phyloP scores from a whole-genome alignment of 1,140 invertebrate species.

The Dendrolimus kikuchii region DNA sequence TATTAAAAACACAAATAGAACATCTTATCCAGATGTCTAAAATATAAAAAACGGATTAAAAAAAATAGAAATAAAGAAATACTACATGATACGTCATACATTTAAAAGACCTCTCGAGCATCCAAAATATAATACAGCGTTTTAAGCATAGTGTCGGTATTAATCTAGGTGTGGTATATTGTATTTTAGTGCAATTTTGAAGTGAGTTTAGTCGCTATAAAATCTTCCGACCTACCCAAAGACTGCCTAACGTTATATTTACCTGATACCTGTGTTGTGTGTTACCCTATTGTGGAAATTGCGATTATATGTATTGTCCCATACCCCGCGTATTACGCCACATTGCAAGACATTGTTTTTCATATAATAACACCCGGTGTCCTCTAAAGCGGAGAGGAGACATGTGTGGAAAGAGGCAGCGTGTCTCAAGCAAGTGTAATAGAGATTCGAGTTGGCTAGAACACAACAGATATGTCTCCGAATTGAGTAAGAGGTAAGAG shows the following conservation, averaged over 20 bases:
- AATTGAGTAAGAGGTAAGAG: too few relatives aligned
- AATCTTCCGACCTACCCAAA: slow-evolving; percentile 73
- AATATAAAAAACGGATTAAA: too few relatives aligned
- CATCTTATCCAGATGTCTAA: too few relatives aligned
- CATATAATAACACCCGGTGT: too few relatives aligned
- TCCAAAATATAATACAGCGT: slow-evolving; percentile 11
- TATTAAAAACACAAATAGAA: too few relatives aligned
- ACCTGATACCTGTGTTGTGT: slow-evolving; percentile 58
- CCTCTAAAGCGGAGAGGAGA: too few relatives aligned
- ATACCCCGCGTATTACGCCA: slow-evolving; percentile 34
- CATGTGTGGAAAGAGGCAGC: not conserved
- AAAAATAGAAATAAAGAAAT: too few relatives aligned
- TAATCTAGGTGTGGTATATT: slow-evolving; percentile 36
- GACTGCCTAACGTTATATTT: slow-evolving; percentile 67
- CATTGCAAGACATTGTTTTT: slow-evolving; percentile 37
- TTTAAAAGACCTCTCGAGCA: not conserved
- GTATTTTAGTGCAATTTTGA: slow-evolving; percentile 44
- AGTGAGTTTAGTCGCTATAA: slow-evolving; percentile 54
- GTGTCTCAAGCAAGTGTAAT: not conserved
- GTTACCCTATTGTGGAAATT: slow-evolving; percentile 46
- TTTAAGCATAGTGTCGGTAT: slow-evolving; percentile 33
- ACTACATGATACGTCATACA: too few relatives aligned
- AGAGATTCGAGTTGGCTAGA: not conserved
- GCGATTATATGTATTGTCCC: slow-evolving; percentile 29
- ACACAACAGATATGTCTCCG: too few relatives aligned